A percentile compares a stretch with the other conserved stretches of the same genome.
Conservation (phyloP, 2,113 vertebrate genomes). For the Sphyrna mokarran region DNA sequence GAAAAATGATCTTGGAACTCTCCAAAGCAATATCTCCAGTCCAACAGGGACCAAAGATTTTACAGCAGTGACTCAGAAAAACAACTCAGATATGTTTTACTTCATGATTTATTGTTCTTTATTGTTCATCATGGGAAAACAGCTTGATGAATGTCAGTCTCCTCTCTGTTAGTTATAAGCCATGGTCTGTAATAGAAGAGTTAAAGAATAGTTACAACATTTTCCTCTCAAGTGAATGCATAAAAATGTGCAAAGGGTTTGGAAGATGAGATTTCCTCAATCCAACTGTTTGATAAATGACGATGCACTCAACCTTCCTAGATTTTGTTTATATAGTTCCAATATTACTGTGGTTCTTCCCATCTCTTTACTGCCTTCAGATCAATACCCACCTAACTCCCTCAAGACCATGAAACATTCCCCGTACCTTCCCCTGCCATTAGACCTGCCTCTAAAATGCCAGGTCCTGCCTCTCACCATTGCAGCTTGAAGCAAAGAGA, state of each 20-base stretch:
- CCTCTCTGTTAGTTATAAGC: neutral
- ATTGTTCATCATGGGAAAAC: neutral
- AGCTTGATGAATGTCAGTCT: neutral
- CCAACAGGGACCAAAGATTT: neutral
- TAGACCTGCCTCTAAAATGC: neutral
- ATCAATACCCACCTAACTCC: neutral
- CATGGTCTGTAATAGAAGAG: conserved; percentile 11
- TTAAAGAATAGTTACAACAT: neutral
- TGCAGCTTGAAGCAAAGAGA: neutral
- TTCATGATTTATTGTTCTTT: conserved; percentile 3
- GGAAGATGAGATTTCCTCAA: neutral
- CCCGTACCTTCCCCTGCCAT: neutral
- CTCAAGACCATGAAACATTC: neutral
- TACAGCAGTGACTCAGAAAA: neutral
- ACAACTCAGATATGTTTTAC: neutral
- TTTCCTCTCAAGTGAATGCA: neutral
- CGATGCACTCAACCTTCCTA: neutral
- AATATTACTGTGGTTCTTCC: neutral
- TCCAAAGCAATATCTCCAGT: neutral
- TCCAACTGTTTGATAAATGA: neutral
- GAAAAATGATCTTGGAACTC: neutral
- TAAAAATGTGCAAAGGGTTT: neutral
- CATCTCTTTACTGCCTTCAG: neutral
- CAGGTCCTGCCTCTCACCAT: neutral
- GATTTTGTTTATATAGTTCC: neutral